Percentiles rank a stretch among this genome's conserved stretches.
These are phyloP conservation scores for Calephelis perditalis DNA, from an alignment of 2,888 invertebrate species.

Conservation along the genomic window DNA sequence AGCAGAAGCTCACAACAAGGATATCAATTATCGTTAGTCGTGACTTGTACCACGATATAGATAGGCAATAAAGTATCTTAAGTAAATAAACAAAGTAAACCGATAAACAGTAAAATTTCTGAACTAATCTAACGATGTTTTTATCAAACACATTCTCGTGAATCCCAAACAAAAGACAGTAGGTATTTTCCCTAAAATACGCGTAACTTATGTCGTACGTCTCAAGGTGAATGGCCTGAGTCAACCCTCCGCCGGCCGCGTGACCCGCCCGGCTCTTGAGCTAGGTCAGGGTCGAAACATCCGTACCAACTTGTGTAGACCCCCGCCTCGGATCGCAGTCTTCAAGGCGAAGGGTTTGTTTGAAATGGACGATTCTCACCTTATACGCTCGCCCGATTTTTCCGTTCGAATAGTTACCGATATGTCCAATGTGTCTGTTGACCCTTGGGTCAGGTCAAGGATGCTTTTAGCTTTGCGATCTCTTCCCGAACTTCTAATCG, in stretches of 20 bases:
- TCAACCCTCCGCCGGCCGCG: slow-evolving; percentile 66
- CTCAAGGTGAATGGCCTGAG: slow-evolving; percentile 72
- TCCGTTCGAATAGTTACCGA: slow-evolving; percentile 69
- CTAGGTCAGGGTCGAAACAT: slow-evolving; percentile 73
- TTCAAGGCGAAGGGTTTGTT: slow-evolving; percentile 33
- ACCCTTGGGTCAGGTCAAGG: slow-evolving; percentile 62
- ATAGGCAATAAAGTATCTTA: no score
- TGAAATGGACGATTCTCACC: slow-evolving; percentile 41
- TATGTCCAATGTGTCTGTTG: slow-evolving; percentile 52
- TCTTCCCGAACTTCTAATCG: neutral
- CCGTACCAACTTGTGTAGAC: slow-evolving; percentile 47
- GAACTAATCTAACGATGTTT: neutral
- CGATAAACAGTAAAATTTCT: neutral
- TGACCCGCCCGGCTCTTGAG: slow-evolving; percentile 70
- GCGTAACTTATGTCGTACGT: slow-evolving; percentile 50
- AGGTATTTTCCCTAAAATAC: slow-evolving; percentile 33
- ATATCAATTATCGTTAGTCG: no score
- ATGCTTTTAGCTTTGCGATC: slow-evolving; percentile 29
- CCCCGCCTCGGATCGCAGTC: slow-evolving; percentile 31
- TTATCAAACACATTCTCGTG: neutral
- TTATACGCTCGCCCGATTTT: slow-evolving; percentile 62
- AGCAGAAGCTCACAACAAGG: no score
- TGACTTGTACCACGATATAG: no score
- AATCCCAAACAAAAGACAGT: slow-evolving; percentile 17
- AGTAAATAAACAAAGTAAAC: neutral